These are phyloP conservation scores for Decapterus maruadsi DNA, from an alignment of 2,797 vertebrate species.

Conservation along the genomic window DNA sequence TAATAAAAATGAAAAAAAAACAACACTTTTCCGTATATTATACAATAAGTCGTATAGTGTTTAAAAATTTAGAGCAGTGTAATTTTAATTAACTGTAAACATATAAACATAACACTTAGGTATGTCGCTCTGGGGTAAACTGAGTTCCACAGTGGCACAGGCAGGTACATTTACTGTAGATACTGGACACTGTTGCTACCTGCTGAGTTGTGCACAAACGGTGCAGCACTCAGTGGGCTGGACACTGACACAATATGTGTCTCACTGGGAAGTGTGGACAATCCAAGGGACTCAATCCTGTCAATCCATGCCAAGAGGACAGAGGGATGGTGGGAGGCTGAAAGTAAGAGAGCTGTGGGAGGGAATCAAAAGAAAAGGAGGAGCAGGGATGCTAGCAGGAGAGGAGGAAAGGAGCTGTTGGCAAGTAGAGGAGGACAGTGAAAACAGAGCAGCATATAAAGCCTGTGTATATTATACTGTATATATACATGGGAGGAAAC, in stretches of 20 bases:
- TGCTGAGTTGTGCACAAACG: slow-evolving; percentile 54
- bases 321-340: slow-evolving; percentile 70
- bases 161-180: slow-evolving; percentile 25
- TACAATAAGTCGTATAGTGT: slow-evolving; percentile 41
- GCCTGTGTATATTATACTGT: slow-evolving; percentile 58
- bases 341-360: slow-evolving; percentile 59
- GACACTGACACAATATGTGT: slow-evolving; percentile 71
- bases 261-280: slow-evolving; percentile 74
- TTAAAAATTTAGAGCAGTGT: slow-evolving; percentile 16
- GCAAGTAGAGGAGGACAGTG: slow-evolving; percentile 40
- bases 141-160: slow-evolving; percentile 17
- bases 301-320: slow-evolving; percentile 76
- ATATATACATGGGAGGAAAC: slow-evolving; percentile 61
- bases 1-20: slow-evolving; percentile 48
- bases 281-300: slow-evolving; percentile 74
- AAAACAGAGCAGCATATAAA: slow-evolving; percentile 43
- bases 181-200: slow-evolving; percentile 41
- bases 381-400: slow-evolving; percentile 53
- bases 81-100: slow-evolving; percentile 40
- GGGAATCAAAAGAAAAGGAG: slow-evolving; percentile 61
- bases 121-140: slow-evolving; percentile 6
- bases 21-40: slow-evolving; percentile 26
- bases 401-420: slow-evolving; percentile 56
- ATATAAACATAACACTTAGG: slow-evolving; percentile 12
- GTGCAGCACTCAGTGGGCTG: slow-evolving; percentile 59